These are phyloP conservation scores for Acrocera orbiculus DNA, from an alignment of 2,888 invertebrate genomes.

Conservation along the genomic window DNA sequence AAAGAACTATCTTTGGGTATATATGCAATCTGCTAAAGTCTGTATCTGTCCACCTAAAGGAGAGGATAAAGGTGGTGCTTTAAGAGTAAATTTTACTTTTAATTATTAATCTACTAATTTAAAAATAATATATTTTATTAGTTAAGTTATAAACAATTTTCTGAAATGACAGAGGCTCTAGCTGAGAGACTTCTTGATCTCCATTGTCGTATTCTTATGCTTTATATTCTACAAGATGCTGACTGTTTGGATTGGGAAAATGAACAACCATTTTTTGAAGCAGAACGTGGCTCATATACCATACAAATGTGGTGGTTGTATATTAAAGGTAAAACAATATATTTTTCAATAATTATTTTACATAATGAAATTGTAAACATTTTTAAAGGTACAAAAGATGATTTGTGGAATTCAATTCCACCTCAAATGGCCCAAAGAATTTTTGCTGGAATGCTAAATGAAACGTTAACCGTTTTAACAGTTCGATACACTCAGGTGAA, in stretches of 20 bases:
- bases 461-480: conserved; percentile 62
- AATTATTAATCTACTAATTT: background rate
- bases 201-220: conserved; percentile 56
- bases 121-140: background rate
- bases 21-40: conserved; percentile 38
- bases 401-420: conserved; percentile 76
- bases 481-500: conserved; percentile 62
- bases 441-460: conserved; percentile 70
- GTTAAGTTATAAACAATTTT: conserved; percentile 50
- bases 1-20: conserved; percentile 62
- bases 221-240: conserved; percentile 68
- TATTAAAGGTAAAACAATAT: conserved; percentile 44
- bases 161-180: conserved; percentile 68
- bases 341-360: background rate
- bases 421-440: conserved; percentile 75
- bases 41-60: conserved; percentile 28
- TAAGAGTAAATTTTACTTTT: conserved; percentile 18
- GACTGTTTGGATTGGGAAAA: conserved; percentile 62
- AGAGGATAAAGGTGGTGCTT: conserved; percentile 28
- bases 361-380: background rate
- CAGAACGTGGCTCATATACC: conserved; percentile 60
- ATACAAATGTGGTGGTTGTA: conserved; percentile 83
- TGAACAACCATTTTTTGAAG: conserved; percentile 45
- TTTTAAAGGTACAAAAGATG: conserved; percentile 50
- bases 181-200: conserved; percentile 66